phyloP scores from a whole-genome alignment of 2,888 invertebrate species.

The Sceliomorpha sp. region DNA sequence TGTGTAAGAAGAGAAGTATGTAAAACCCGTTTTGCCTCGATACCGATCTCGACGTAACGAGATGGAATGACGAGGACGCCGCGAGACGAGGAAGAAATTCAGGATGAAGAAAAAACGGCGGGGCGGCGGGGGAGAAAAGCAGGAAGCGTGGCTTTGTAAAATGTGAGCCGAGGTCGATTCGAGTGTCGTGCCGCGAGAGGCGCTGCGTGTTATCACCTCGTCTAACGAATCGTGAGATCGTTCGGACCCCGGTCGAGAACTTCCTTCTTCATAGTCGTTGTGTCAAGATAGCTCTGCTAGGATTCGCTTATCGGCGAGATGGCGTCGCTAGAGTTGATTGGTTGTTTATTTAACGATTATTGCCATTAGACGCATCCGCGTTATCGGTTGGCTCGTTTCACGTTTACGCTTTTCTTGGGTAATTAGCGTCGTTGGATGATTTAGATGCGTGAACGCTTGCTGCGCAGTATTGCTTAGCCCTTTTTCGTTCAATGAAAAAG shows the following conservation, averaged over 20 bases:
- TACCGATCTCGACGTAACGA: slow-evolving; percentile 56
- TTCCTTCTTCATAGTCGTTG: no score
- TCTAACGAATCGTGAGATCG: slow-evolving; percentile 57
- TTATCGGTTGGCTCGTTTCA: slow-evolving; percentile 33
- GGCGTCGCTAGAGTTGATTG: slow-evolving; percentile 36
- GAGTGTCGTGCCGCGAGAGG: slow-evolving; percentile 31
- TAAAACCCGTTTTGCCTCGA: slow-evolving; percentile 48
- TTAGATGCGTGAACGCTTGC: background rate
- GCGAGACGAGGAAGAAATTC: slow-evolving; percentile 29
- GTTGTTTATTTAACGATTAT: slow-evolving; percentile 32
- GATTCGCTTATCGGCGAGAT: slow-evolving; percentile 33
- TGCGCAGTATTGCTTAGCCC: no score
- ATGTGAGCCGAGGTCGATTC: slow-evolving; percentile 46
- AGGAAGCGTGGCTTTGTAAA: slow-evolving; percentile 60
- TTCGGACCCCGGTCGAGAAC: slow-evolving; percentile 52
- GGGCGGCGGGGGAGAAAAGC: no score
- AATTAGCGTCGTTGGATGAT: slow-evolving; percentile 19
- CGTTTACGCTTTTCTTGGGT: slow-evolving; percentile 11
- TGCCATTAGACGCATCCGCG: slow-evolving; percentile 24
- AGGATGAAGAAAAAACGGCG: no score
- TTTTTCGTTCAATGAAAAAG: no score
- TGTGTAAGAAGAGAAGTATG: slow-evolving; percentile 47
- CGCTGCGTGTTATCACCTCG: slow-evolving; percentile 49
- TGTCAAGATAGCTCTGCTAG: no score
- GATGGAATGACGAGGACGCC: slow-evolving; percentile 42